Evolutionary conservation across 2,797 vertebrate genomes (phyloP).

Genomic region (Spheniscus humboldti): DNA sequence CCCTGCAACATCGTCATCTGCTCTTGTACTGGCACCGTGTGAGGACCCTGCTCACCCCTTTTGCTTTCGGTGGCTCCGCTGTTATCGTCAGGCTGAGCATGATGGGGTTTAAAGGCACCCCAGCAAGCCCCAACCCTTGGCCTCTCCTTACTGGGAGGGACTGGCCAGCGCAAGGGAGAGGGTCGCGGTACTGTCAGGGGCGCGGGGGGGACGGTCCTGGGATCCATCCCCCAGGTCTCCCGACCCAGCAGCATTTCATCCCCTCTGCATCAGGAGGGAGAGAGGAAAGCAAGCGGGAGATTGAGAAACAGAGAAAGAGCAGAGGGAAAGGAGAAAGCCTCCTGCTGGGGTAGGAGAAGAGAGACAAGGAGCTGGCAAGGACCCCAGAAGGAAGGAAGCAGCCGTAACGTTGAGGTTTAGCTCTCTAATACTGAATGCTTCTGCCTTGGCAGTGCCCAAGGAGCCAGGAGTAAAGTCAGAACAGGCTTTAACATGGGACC

Average conservation of each 20-base stretch:
- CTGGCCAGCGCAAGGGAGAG: neutral
- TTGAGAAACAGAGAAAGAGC: neutral
- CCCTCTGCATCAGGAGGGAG: neutral
- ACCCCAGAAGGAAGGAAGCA: neutral
- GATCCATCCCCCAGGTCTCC: neutral
- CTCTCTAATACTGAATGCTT: neutral
- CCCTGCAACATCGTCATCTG: neutral
- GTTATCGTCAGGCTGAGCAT: fast-evolving
- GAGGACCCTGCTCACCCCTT: neutral
- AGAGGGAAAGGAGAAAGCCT: neutral
- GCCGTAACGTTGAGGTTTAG: neutral
- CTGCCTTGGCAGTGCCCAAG: neutral
- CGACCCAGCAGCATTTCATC: neutral
- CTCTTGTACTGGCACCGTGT: neutral
- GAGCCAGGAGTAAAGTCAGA: neutral
- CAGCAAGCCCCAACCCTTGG: neutral
- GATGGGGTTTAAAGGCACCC: neutral
- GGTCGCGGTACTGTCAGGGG: neutral
- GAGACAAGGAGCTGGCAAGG: neutral
- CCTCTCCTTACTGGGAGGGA: neutral
- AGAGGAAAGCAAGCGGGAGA: neutral
- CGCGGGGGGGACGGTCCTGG: neutral
- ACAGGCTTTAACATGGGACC: neutral
- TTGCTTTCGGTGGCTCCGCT: neutral
- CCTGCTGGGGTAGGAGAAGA: neutral